Conservation (phyloP, 2,888 invertebrate species). For the Argynnis bischoffii region DNA sequence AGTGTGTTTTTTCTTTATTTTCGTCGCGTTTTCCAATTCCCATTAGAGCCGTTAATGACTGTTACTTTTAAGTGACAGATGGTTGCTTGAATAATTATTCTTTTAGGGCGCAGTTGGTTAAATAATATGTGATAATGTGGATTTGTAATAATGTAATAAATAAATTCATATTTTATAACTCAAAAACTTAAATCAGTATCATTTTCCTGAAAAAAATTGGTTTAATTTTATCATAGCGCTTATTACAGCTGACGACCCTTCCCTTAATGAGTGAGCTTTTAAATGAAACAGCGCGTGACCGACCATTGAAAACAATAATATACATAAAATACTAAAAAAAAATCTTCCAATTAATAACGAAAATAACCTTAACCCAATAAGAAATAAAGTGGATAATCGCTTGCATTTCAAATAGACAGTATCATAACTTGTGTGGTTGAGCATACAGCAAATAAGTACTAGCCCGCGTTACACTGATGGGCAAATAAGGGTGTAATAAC, state of each 20-base stretch:
- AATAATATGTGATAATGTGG: not conserved
- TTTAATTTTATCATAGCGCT: slow-evolving; percentile 16
- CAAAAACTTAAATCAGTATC: not conserved
- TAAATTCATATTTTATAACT: not conserved
- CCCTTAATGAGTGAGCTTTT: slow-evolving; percentile 39
- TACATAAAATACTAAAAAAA: not conserved
- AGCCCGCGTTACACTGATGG: slow-evolving; percentile 42
- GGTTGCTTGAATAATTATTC: slow-evolving; percentile 44
- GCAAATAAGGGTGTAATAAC: slow-evolving; percentile 71
- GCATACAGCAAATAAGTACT: slow-evolving; percentile 34
- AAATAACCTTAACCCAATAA: not conserved
- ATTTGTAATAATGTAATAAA: no score
- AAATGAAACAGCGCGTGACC: slow-evolving; percentile 43
- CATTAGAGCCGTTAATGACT: slow-evolving; percentile 56
- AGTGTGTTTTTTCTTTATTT: slow-evolving; percentile 50
- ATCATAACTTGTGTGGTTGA: slow-evolving; percentile 22
- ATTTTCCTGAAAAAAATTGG: not conserved
- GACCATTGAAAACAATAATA: slow-evolving; percentile 26
- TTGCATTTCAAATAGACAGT: not conserved
- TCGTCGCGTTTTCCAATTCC: slow-evolving; percentile 61
- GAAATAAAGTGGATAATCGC: slow-evolving; percentile 4
- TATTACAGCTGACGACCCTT: slow-evolving; percentile 35
- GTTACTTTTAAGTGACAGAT: slow-evolving; percentile 43
- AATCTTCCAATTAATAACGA: not conserved
- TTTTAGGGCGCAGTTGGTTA: slow-evolving; percentile 43